Evolutionary conservation across 53 echinoderm and acorn worm species (phyloP), one percentile per base, ranked within the genome.

Genomic region (Henricia sp.): DNA sequence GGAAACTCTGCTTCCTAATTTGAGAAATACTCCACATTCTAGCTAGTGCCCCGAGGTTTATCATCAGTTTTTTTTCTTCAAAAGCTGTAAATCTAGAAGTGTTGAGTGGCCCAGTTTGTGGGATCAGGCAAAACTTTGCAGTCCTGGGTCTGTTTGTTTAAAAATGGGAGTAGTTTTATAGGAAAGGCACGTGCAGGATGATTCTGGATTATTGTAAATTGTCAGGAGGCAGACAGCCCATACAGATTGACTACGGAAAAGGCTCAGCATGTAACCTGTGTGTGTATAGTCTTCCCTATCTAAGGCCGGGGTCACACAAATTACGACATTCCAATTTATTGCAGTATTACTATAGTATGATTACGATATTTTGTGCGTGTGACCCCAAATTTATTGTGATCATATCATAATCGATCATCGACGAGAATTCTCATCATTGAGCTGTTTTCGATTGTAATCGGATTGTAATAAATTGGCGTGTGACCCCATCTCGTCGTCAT

Each of bases 1-100:
- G 20, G 39, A 19, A 16, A 36, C 0, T 19, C 57, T 26, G 28
- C 58, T 19, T 27, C 59, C 76, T 41, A 59, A 76, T 76, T 76
- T 76, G 26, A 57, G 58, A 76, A 76, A 76, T 76, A 29, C 76
- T 76, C 59, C 6, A 13, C 59, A 76, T 76, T 76, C 76, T 76
- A 42, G 3, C 6, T 76, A 76, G 35, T 28, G 32, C 57, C 19
- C 21, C 60, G 6, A 3, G 53, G 0, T 53, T 14, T 53, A 4
- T 11, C 23, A 20, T 17, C 23, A 13, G 19, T 4, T 37, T 27
- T 19, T 48, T 44, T 53, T 29, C 12, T 11, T 23, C 38, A 0
- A 4, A 55, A 13, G 74, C 25, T 24, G 56, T 74, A 74, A 74
- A 74, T 74, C 41, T 56, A 16, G 24, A 37, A 14, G 55, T 55